Evolutionary conservation across 2,797 vertebrate species (phyloP), one percentile per base, ranked within the genome.

Genomic region (Hephaestus fuliginosus): DNA sequence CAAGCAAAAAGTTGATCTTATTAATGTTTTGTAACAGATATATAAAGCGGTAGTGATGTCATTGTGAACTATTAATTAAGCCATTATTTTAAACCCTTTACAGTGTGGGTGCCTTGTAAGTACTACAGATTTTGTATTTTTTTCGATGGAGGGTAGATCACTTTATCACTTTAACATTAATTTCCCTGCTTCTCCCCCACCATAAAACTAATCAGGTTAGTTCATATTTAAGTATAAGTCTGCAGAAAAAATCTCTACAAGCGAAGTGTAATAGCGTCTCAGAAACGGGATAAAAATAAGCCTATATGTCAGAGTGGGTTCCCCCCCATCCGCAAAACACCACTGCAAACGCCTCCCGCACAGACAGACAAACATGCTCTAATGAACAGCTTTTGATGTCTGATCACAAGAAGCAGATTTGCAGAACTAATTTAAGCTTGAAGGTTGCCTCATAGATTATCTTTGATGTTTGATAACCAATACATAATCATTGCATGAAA

Each of bases 381-480:
- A 33, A 60, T 70, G 76, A 53, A 80, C 86, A 72, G 44, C 82
- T 83, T 90, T 89, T 91, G 92, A 92, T 90, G 88, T 91, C 58
- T 72, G 89, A 90, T 91, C 84, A 87, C 60, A 90, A 58, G 67
- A 64, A 83, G 71, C 88, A 86, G 83, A 80, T 86, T 85, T 75
- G 78, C 85, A 70, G 86, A 86, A 82, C 82, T 82, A 85, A 88
- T 92, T 89, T 69, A 78, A 88, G 57, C 53, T 66, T 44, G 62
- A 30, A 70, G 71, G 75, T 64, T 80, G 76, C 49, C 72, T 79
- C 53, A 2, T 41, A 77, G 74, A 88, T 91, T 79, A 88, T 86
- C 70, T 86, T 86, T 81, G 69, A 84, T 83, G 87, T 81, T 80
- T 84, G 79, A 91, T 89, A 87, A 87, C 78, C 71, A 70, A 73